Conservation (phyloP, 1,140 invertebrate genomes). For the Tetramorium parvispinum region DNA sequence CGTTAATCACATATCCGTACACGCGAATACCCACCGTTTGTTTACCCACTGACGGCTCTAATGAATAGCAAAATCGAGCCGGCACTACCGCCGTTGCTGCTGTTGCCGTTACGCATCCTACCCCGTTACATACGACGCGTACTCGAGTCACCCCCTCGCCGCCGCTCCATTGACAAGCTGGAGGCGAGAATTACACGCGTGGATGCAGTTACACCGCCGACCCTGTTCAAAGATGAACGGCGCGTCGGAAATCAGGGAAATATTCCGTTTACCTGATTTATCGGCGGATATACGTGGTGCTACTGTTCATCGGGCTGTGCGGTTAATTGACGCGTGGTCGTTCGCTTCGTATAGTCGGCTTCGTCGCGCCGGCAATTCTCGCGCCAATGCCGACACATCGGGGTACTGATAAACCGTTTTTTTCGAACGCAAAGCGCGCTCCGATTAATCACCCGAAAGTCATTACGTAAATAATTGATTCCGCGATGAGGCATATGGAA, state of each 20-base stretch:
- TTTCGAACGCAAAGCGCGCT: constrained; percentile 29
- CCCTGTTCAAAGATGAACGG: constrained; percentile 69
- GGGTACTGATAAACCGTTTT: constrained; percentile 49
- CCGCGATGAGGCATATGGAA: neutral
- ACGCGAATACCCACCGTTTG: constrained; percentile 76
- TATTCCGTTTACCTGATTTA: constrained; percentile 68
- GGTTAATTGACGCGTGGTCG: constrained; percentile 57
- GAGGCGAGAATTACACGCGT: constrained; percentile 72
- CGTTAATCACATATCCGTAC: constrained; percentile 82
- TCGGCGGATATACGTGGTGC: constrained; percentile 59
- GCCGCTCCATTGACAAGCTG: constrained; percentile 68
- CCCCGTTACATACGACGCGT: constrained; percentile 31
- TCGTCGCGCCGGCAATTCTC: constrained; percentile 36
- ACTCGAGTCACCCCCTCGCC: constrained; percentile 19
- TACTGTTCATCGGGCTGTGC: constrained; percentile 53
- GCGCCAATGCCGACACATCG: constrained; percentile 27
- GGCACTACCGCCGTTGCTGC: constrained; percentile 19
- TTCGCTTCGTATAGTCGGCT: constrained; percentile 30
- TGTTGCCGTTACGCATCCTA: constrained; percentile 64
- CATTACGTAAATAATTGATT: constrained; percentile 48
- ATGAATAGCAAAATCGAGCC: constrained; percentile 83
- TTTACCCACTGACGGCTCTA: constrained; percentile 80
- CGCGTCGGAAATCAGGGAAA: constrained; percentile 69
- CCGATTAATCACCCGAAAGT: constrained; percentile 51
- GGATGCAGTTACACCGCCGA: constrained; percentile 62